Evolutionary conservation across 2,888 invertebrate genomes (phyloP), one percentile per base, ranked within the genome.

Genomic region (Drosophila ochracea): DNA sequence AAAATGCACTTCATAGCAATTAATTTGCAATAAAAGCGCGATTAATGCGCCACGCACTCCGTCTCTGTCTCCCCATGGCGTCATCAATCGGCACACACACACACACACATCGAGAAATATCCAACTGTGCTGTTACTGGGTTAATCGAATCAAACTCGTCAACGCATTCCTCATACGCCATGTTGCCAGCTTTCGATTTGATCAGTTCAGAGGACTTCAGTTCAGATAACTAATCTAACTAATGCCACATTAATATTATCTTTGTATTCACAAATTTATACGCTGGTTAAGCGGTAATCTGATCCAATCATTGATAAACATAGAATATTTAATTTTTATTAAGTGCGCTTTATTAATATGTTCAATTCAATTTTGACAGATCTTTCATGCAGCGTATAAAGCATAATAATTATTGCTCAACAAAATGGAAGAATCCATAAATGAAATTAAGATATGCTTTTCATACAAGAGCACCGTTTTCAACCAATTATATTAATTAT

Each of bases 11-110:
- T 88, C 72, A 84, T 75, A 80, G 90, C 89, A 90, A 88, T 88
- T 90, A 90, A 89, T 90, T 89, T 82, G 81, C 90, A 88, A 84
- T 84, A 86, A 89, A 89, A 84, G 77, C 84, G 72, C 68, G 77
- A 75, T 84, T 73, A 85, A 76, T 80, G 73, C 37, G 50, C 66
- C 55, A 50, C 43, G 39, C 19, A n/a, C 25, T 33, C 11, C 47
- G 31, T 47, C 39, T 52, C 21, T 39, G 13, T n/a, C 28, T 7
- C 3, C n/a, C 3, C 1, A 37, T 57, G 68, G 61, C 77, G 68
- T 77, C 73, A 77, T 77, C 73, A 68, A 68, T 68, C 57, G 58
- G 55, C 60, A 39, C 11, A 28, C 37, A 54, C 37, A 33, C 31
- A 43, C 39, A 61, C 30, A 10, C 21, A 16, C 31, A 10, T 11